Evolutionary conservation across 2,113 vertebrate species (phyloP), one percentile per base, ranked within the genome.

Genomic region (Seriola aureovittata): DNA sequence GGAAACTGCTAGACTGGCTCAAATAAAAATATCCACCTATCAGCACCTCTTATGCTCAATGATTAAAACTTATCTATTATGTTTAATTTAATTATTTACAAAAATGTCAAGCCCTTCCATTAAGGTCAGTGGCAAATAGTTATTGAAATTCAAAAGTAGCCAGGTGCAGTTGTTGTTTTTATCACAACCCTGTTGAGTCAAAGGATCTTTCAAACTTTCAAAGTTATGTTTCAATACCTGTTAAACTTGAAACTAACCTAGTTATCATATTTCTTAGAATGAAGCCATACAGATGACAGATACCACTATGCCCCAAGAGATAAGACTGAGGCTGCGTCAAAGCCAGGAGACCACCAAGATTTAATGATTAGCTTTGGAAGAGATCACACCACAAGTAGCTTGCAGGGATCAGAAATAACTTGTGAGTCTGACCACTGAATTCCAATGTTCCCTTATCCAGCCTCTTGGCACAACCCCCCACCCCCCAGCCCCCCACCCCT

Each of bases 401-500:
- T 75, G 80, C 75, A 77, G 88, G 90, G 91, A 92, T 92, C 90
- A 84, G 82, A 88, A 93, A 92, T 84, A 94, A 92, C 92, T 92
- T 89, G 88, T 90, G 90, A 94, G 90, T 82, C 91, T 82, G 71
- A 92, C 93, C 92, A 77, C 87, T 85, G 67, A 92, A 94, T 93
- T 92, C 93, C 92, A 86, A 42, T 34, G 85, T 75, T 91, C 89
- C 82, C 85, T 92, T 82, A 89, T 93, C 89, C 90, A 86, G 82
- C 86, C 85, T 87, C 88, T 82, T 85, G 79, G 86, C 90, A 87
- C 78, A 60, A 70, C 75, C 48, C 52, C 71, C 67, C 75, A 32
- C 52, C 71, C 67, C 73, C 75, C 71, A 42, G 8, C 10, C 40
- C 10, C 40, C 40, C 8, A 3, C 40, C 40, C 40, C 40, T 42